Conservation (phyloP, 2,888 invertebrate species). For the Disparrhopalites patrizii region DNA sequence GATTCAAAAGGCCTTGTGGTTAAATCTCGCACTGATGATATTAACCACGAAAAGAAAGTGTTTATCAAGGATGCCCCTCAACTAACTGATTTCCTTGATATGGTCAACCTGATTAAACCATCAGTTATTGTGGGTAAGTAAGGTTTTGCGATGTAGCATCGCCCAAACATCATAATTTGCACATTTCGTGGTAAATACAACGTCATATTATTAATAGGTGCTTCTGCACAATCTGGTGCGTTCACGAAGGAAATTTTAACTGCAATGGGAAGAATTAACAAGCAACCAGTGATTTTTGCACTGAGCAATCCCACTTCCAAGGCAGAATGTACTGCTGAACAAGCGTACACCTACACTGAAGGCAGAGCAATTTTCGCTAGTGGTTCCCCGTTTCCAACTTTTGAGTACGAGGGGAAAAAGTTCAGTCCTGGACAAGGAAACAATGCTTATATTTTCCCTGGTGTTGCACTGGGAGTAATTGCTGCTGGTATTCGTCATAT, state of each 20-base stretch:
- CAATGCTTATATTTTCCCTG: slow-evolving; percentile 97
- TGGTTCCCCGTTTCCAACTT: slow-evolving; percentile 91
- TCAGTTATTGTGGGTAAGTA: slow-evolving; percentile 80
- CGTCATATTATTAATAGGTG: slow-evolving; percentile 11
- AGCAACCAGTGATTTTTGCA: slow-evolving; percentile 90
- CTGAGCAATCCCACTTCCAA: slow-evolving; percentile 96
- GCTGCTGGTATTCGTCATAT: slow-evolving; percentile 89
- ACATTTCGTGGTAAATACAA: background rate
- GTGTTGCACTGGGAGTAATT: slow-evolving; percentile 89
- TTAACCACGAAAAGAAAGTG: slow-evolving; percentile 68
- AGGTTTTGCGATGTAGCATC: background rate
- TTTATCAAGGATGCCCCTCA: slow-evolving; percentile 77
- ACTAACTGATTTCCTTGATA: slow-evolving; percentile 71
- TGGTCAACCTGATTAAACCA: slow-evolving; percentile 75
- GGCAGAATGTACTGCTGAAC: slow-evolving; percentile 96
- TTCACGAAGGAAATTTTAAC: slow-evolving; percentile 27
- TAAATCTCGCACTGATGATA: slow-evolving; percentile 71
- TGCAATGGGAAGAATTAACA: slow-evolving; percentile 76
- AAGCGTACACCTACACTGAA: slow-evolving; percentile 76
- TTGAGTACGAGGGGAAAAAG: slow-evolving; percentile 70
- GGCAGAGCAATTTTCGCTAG: slow-evolving; percentile 90
- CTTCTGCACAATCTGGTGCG: slow-evolving; percentile 27
- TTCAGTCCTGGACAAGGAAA: slow-evolving; percentile 94
- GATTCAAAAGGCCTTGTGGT: slow-evolving; percentile 94
- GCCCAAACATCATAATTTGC: no score